These are phyloP conservation scores for Orchestia grillus DNA, from an alignment of 1,140 invertebrate species.

Conservation along the genomic window DNA sequence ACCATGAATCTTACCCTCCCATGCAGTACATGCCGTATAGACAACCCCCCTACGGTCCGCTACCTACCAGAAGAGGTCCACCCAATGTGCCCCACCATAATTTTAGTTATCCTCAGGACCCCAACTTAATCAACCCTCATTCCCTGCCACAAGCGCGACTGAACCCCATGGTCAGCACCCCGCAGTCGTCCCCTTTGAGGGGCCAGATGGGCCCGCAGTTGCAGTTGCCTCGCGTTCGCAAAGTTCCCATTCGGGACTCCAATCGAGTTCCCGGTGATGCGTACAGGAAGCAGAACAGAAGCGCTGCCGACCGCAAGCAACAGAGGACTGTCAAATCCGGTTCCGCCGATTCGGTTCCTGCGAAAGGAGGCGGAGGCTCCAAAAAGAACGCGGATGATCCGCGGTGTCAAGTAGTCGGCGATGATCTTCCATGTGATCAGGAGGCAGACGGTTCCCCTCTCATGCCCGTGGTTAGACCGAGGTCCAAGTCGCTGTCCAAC, in stretches of 20 bases:
- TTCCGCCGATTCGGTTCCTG: background rate
- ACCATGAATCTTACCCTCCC: constrained; percentile 60
- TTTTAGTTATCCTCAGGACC: constrained; percentile 60
- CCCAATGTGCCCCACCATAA: background rate
- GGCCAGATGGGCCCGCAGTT: constrained; percentile 60
- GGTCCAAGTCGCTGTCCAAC: constrained; percentile 27
- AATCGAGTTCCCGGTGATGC: constrained; percentile 50
- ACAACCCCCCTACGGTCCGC: constrained; percentile 55
- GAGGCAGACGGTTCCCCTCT: background rate
- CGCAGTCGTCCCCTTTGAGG: background rate
- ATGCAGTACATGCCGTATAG: constrained; percentile 57
- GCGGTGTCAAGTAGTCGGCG: too few species aligned
- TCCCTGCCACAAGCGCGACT: constrained; percentile 2
- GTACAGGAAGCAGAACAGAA: background rate
- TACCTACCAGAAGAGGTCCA: constrained; percentile 11
- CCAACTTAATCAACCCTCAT: background rate
- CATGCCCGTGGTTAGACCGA: background rate
- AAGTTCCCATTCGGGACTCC: constrained; percentile 65
- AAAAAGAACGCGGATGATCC: background rate
- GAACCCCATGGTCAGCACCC: constrained; percentile 27
- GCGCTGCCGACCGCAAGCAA: constrained; percentile 1
- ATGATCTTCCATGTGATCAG: background rate
- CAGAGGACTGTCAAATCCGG: background rate
- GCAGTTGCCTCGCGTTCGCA: constrained; percentile 62
- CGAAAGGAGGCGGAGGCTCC: background rate